phyloP scores from a whole-genome alignment of 2,113 vertebrate genomes.

The Capreolus pygargus region DNA sequence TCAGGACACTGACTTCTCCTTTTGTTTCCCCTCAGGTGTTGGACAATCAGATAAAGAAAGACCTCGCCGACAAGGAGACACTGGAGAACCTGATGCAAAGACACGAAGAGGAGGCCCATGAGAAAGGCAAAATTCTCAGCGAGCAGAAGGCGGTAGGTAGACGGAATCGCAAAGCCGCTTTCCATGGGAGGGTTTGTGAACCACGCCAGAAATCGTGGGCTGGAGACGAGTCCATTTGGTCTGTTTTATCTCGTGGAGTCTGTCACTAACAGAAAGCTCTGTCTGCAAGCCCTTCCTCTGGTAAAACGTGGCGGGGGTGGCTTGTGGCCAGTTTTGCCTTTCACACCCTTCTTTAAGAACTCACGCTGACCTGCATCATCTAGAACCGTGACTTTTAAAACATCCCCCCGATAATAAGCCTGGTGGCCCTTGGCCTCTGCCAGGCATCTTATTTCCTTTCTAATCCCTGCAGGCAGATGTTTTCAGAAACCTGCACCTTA shows the following conservation, averaged over 20 bases:
- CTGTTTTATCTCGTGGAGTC: background rate
- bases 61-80: slow-evolving; percentile 95
- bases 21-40: slow-evolving; percentile 86
- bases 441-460: background rate
- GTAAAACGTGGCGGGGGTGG: background rate
- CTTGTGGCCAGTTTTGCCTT: background rate
- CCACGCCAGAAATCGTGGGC: background rate
- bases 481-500: background rate
- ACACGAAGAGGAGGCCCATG: slow-evolving; percentile 93
- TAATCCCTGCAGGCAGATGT: background rate
- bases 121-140: slow-evolving; percentile 94
- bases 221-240: background rate
- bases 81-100: slow-evolving; percentile 93
- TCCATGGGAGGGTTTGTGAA: background rate
- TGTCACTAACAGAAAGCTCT: background rate
- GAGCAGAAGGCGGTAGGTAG: slow-evolving; percentile 95
- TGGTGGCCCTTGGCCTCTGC: background rate
- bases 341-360: background rate
- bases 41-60: slow-evolving; percentile 97
- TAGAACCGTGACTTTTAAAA: background rate
- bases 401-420: background rate
- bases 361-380: background rate
- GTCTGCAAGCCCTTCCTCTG: background rate
- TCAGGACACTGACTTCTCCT: background rate
- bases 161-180: background rate